These are phyloP conservation scores for Ectobius pallidus DNA, from an alignment of 2,888 invertebrate genomes.

Conservation along the genomic window DNA sequence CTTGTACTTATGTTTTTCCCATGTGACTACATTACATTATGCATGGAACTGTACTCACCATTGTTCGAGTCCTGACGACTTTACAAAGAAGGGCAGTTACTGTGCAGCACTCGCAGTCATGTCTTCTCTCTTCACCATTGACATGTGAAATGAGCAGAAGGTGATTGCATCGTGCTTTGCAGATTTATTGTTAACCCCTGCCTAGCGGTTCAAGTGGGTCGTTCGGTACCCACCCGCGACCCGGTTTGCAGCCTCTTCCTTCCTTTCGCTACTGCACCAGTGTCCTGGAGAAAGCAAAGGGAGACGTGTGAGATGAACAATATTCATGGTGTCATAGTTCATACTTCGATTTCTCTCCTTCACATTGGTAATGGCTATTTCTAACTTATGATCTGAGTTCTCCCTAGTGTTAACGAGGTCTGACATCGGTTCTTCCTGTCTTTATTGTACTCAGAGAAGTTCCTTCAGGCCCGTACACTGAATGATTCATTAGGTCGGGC, in stretches of 20 bases:
- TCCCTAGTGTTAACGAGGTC: too few relatives aligned
- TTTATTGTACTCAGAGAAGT: too few relatives aligned
- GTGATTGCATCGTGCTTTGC: background rate
- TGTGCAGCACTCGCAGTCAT: background rate
- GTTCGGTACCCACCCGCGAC: background rate
- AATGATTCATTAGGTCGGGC: too few relatives aligned
- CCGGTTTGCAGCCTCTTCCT: background rate
- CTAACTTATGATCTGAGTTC: too few relatives aligned
- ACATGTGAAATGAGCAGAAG: background rate
- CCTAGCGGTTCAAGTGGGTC: background rate
- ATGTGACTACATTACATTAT: too few relatives aligned
- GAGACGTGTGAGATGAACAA: background rate
- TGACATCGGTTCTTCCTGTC: too few relatives aligned
- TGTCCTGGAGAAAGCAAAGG: slow-evolving; percentile 4
- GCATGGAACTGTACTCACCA: background rate
- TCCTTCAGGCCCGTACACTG: too few relatives aligned
- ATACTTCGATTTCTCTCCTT: too few relatives aligned
- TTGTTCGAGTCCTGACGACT: background rate
- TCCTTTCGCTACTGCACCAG: background rate
- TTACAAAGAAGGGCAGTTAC: too few relatives aligned
- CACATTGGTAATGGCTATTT: too few relatives aligned
- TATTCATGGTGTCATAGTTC: background rate
- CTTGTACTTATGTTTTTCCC: too few relatives aligned
- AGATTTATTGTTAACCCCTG: background rate
- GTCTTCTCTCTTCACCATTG: background rate